Evolutionary conservation across 2,797 vertebrate species (phyloP).

Genomic region (Heliangelus exortis): DNA sequence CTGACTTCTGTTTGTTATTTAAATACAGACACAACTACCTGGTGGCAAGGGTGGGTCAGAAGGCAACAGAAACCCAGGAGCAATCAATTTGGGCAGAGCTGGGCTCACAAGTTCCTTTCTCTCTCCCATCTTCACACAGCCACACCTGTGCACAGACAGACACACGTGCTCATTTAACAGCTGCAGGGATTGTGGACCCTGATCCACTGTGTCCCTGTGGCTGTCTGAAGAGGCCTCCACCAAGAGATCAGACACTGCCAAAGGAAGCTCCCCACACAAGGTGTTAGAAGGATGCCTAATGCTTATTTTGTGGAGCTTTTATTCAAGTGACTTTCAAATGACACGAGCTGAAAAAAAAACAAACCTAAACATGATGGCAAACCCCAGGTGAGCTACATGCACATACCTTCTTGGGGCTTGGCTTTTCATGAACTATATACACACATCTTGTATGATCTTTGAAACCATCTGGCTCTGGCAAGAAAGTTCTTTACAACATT

Average conservation of each 20-base stretch:
- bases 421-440: background rate
- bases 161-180: background rate
- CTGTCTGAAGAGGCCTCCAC: background rate
- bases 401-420: background rate
- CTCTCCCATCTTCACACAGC: background rate
- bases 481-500: background rate
- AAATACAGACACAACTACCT: background rate
- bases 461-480: background rate
- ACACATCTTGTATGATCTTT: background rate
- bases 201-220: background rate
- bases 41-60: background rate
- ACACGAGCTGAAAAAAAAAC: background rate
- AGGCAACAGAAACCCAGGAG: background rate
- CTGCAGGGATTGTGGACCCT: background rate
- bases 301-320: background rate
- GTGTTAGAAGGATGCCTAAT: background rate
- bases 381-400: background rate
- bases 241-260: background rate
- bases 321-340: background rate
- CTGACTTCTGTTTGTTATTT: background rate
- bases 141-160: background rate
- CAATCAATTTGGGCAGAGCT: background rate
- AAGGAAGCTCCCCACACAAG: background rate
- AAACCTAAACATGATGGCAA: background rate
- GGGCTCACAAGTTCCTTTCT: background rate